These are phyloP conservation scores for Leptopilina boulardi DNA, from an alignment of 1,140 invertebrate genomes.

Conservation along the genomic window DNA sequence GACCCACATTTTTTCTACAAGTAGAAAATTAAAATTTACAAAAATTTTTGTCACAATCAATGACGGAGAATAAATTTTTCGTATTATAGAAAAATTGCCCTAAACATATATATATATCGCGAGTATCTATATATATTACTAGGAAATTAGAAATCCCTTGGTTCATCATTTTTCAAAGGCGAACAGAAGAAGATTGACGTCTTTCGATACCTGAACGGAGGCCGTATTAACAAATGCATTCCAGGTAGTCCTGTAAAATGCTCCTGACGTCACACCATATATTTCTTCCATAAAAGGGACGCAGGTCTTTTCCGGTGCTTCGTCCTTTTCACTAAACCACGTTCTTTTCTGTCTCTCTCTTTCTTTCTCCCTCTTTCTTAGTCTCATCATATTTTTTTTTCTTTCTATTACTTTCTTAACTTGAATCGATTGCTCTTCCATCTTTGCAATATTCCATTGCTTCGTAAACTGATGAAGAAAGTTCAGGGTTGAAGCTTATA, in stretches of 20 bases:
- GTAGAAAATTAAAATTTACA: too few relatives aligned
- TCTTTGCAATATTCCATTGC: background rate
- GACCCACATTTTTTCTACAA: too few relatives aligned
- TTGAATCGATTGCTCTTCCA: background rate
- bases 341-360: background rate
- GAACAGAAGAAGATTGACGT: conserved; percentile 4
- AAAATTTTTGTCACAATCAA: too few relatives aligned
- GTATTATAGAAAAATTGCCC: too few relatives aligned
- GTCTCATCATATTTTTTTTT: background rate
- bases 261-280: background rate
- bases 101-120: background rate
- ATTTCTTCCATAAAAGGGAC: background rate
- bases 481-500: background rate
- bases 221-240: background rate
- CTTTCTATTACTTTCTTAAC: background rate
- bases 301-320: conserved; percentile 8
- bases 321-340: conserved; percentile 1
- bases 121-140: background rate
- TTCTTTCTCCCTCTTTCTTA: background rate
- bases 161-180: background rate
- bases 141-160: background rate
- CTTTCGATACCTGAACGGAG: background rate
- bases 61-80: too few relatives aligned
- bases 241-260: background rate
- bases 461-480: conserved; percentile 1